Evolutionary conservation across 2,888 invertebrate genomes (phyloP).

Genomic region (Brachyopa scutellaris): DNA sequence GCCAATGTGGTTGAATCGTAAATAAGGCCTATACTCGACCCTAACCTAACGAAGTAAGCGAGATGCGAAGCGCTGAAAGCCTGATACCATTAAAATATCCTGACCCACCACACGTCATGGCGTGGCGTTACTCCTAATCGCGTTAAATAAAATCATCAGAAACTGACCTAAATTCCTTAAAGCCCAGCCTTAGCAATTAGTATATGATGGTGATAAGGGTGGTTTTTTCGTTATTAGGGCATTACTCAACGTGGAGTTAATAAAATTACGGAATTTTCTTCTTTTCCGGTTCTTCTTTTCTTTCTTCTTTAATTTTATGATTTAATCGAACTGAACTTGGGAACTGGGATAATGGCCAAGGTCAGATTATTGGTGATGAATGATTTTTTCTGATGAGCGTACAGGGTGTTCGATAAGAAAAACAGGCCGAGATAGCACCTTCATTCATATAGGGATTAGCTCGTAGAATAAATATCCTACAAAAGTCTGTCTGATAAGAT

Average conservation of each 20-base stretch:
- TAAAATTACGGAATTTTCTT: background rate
- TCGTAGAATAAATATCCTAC: too few species aligned
- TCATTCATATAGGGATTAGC: too few species aligned
- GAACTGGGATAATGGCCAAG: background rate
- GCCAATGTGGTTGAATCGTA: background rate
- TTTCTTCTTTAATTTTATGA: background rate
- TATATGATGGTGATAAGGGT: background rate
- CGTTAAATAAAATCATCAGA: conserved; percentile 3
- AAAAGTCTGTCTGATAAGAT: too few species aligned
- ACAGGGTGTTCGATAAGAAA: background rate
- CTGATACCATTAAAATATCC: background rate
- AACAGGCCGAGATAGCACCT: too few species aligned
- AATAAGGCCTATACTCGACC: background rate
- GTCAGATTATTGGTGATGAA: background rate
- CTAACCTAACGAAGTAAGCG: too few species aligned
- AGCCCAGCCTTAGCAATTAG: conserved; percentile 5
- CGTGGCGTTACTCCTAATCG: conserved; percentile 14
- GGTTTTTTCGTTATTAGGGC: background rate
- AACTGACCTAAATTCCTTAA: conserved; percentile 8
- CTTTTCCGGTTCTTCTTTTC: background rate
- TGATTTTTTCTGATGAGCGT: background rate
- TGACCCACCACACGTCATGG: background rate
- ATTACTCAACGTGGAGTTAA: background rate
- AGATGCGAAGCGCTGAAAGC: background rate
- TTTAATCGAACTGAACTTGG: background rate